These are phyloP conservation scores for Scarus forsteni DNA, from an alignment of 2,797 vertebrate genomes.

Conservation along the genomic window DNA sequence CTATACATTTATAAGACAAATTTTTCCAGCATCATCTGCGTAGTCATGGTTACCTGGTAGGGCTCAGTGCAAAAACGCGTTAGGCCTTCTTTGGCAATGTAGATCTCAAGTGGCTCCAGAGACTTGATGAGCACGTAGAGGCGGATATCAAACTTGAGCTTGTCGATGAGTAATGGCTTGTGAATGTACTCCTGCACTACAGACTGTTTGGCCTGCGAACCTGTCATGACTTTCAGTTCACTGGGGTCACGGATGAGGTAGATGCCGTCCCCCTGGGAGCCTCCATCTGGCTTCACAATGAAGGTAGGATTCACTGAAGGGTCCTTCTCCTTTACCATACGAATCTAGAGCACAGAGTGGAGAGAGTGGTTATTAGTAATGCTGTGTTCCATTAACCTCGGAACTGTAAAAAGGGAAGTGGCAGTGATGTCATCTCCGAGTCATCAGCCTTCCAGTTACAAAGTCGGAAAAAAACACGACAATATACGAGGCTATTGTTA, in stretches of 20 bases:
- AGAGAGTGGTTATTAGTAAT: background rate
- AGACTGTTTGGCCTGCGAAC: conserved; percentile 87
- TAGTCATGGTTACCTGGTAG: conserved; percentile 83
- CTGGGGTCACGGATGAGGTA: conserved; percentile 96
- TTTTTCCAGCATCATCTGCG: background rate
- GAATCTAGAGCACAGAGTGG: conserved; percentile 82
- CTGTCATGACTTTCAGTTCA: conserved; percentile 86
- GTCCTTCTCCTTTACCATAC: conserved; percentile 88
- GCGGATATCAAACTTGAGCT: conserved; percentile 97
- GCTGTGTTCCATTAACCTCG: too few relatives aligned
- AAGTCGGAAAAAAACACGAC: too few relatives aligned
- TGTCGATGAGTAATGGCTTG: conserved; percentile 95
- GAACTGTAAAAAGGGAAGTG: too few relatives aligned
- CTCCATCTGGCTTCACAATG: conserved; percentile 96
- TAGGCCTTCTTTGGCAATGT: conserved; percentile 97
- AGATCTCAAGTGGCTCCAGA: conserved; percentile 95
- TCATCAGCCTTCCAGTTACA: too few relatives aligned
- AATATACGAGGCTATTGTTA: too few relatives aligned
- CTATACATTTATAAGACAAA: background rate
- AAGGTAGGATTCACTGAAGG: conserved; percentile 90
- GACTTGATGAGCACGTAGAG: conserved; percentile 96
- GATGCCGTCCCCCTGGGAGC: conserved; percentile 98
- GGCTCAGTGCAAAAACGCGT: conserved; percentile 97
- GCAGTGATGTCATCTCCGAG: too few relatives aligned
- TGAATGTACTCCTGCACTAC: conserved; percentile 98